Evolutionary conservation across 2,888 invertebrate genomes (phyloP).

Genomic region (Melinopterus prodromus): DNA sequence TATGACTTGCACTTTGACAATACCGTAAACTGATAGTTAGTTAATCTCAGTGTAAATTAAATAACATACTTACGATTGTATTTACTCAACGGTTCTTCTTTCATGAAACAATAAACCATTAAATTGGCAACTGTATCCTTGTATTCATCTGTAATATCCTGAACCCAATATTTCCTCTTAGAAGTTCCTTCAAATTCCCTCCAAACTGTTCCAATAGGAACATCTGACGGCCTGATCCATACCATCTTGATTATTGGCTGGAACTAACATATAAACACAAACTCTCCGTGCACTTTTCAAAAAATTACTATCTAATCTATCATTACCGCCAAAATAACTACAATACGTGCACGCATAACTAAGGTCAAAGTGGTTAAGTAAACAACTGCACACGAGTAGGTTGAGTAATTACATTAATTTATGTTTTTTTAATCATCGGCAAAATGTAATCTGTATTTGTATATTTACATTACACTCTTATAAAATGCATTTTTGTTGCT

Average conservation of each 20-base stretch:
- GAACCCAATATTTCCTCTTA: conserved; percentile 59
- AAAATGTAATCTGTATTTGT: no score
- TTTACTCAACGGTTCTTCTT: conserved; percentile 65
- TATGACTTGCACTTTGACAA: no score
- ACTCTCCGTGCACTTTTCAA: not conserved
- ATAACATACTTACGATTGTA: conserved; percentile 54
- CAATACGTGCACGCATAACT: not conserved
- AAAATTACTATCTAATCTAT: not conserved
- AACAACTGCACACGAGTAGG: not conserved
- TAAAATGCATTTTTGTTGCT: no score
- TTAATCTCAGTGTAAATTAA: not conserved
- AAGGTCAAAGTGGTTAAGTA: conserved; percentile 1
- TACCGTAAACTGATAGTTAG: no score
- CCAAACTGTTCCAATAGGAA: conserved; percentile 61
- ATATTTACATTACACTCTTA: no score
- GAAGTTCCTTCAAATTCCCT: conserved; percentile 56
- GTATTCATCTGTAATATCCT: conserved; percentile 63
- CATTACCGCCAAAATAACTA: no score
- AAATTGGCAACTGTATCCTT: conserved; percentile 58
- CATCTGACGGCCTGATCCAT: conserved; percentile 58
- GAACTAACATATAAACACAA: not conserved
- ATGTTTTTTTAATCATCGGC: not conserved
- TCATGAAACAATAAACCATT: conserved; percentile 60
- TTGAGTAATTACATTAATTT: not conserved
- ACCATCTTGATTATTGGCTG: conserved; percentile 11